Base-by-base conservation (phyloP, 1,140 invertebrate genomes). In the Caenorhabditis remanei region DNA sequence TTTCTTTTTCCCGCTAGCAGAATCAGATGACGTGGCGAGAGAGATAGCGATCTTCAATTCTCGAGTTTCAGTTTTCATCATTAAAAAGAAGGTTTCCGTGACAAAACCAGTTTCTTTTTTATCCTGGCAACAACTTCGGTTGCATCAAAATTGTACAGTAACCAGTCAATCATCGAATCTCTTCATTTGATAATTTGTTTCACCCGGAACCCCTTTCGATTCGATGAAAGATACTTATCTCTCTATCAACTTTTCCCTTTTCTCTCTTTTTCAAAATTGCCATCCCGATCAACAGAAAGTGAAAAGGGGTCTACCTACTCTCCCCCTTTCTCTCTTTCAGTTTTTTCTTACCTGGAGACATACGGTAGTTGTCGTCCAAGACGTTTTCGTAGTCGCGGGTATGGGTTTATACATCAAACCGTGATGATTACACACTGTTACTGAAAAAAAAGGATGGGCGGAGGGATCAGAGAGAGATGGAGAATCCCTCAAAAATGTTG, bases 51-150 rank as follows among this genome's bases (percentile, higher is more conserved):
- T 71, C 65, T 46, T 48, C 65, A 46, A 16, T 71, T 71, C 65
- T 71, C 65, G 65, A 71, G 41, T 71, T 71, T 46, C 16, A 71
- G 65, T 71, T 71, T 19, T 19, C 43, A 46, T 71, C 43, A 46
- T 46, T 19, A 11, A 63, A 63, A 63, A 5, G 32, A 40, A 7
- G 32, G 61, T 71, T 46, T 71, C 24, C 65, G 65, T 46, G 65
- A 71, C 65, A 71, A 71, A 71, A 71, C 65, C 65, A n/a, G 65
- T 71, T 71, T 71, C 40, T 71, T 71, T 71, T 71, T 71, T 71
- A 71, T 71, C 65, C 65, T 71, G 65, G 41, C 65, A 41, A 71
- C 65, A n/a, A 43, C n/a, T n/a, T 16, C 7, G 24, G 63, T 32
- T 0, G 65, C 65, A 71, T 40, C 61, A 21, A 46, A 71, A 32